Conservation (phyloP, 1,140 invertebrate genomes). For the Lordiphosa stackelbergi region DNA sequence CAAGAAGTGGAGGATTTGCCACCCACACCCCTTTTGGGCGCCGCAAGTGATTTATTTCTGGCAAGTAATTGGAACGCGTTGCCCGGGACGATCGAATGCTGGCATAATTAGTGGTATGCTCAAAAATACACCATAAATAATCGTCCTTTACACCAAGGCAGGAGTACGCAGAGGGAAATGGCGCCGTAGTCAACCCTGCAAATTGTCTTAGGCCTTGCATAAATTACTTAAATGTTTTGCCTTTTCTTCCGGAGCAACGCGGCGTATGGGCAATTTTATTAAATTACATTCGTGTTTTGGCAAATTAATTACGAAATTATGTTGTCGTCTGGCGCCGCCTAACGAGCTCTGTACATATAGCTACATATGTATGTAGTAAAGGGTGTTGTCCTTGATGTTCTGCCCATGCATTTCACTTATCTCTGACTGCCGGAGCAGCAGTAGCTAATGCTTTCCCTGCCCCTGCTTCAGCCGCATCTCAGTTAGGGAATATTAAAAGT, state of each 20-base stretch:
- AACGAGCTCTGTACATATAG: slow-evolving; percentile 48
- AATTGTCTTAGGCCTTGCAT: slow-evolving; percentile 59
- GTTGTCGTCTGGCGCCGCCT: slow-evolving; percentile 56
- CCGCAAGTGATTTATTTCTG: slow-evolving; percentile 60
- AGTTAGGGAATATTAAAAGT: slow-evolving; percentile 64
- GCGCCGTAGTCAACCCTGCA: slow-evolving; percentile 22
- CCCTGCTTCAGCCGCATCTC: not conserved
- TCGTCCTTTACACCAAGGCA: slow-evolving; percentile 35
- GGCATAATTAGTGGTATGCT: slow-evolving; percentile 67
- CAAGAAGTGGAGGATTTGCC: slow-evolving; percentile 8
- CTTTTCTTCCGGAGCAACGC: slow-evolving; percentile 33
- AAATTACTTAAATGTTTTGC: slow-evolving; percentile 65
- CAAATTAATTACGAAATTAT: slow-evolving; percentile 76
- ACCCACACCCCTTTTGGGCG: slow-evolving; percentile 16
- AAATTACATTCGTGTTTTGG: slow-evolving; percentile 75
- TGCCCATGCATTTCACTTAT: slow-evolving; percentile 65
- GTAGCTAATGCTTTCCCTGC: slow-evolving; percentile 10
- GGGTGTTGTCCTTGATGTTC: not conserved
- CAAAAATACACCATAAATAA: slow-evolving; percentile 75
- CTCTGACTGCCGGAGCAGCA: slow-evolving; percentile 50
- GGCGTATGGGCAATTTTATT: slow-evolving; percentile 75
- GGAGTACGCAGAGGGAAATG: too few species aligned
- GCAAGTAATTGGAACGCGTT: slow-evolving; percentile 63
- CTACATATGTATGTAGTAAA: slow-evolving; percentile 32
- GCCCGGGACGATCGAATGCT: slow-evolving; percentile 55